Evolutionary conservation across 92 coral and sea anemone genomes (phyloP).

Genomic region (Zoanthus sociatus): DNA sequence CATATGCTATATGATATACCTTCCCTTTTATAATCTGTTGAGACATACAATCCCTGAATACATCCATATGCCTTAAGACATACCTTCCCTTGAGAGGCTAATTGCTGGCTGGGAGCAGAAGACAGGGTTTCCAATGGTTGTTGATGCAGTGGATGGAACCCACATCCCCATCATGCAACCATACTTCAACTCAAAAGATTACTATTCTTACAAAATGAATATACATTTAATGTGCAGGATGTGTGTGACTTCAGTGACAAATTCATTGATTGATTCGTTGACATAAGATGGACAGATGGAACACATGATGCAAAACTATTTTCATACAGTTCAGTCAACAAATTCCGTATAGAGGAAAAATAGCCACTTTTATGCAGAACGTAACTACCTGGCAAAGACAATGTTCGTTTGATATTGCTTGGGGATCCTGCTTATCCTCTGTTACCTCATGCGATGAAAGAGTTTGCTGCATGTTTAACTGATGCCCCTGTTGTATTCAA

Average conservation of each 20-base stretch:
- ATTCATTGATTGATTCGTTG: slow-evolving; percentile 51
- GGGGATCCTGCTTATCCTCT: slow-evolving; percentile 54
- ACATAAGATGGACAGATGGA: slow-evolving; percentile 67
- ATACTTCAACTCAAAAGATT: slow-evolving; percentile 39
- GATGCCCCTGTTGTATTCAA: slow-evolving; percentile 3
- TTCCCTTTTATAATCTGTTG: too few species aligned
- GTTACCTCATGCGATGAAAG: slow-evolving; percentile 47
- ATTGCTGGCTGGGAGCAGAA: slow-evolving; percentile 40
- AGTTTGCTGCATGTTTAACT: slow-evolving; percentile 7
- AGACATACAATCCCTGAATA: too few species aligned
- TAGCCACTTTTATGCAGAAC: slow-evolving; percentile 7
- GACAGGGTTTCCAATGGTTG: slow-evolving; percentile 59
- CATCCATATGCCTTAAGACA: not conserved
- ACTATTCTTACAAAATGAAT: slow-evolving; percentile 36
- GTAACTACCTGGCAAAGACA: slow-evolving; percentile 3
- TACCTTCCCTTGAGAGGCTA: slow-evolving; percentile 2
- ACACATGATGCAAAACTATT: slow-evolving; percentile 68
- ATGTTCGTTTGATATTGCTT: slow-evolving; percentile 14
- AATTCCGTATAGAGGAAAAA: not conserved
- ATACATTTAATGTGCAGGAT: not conserved
- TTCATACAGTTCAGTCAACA: slow-evolving; percentile 15
- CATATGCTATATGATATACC: slow-evolving; percentile 8
- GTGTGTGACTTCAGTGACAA: slow-evolving; percentile 16
- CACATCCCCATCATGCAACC: slow-evolving; percentile 66
- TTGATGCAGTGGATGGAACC: slow-evolving; percentile 69